Base-by-base conservation (phyloP, 2,113 vertebrate species). In the Cyphomyrus plagiostoma region DNA sequence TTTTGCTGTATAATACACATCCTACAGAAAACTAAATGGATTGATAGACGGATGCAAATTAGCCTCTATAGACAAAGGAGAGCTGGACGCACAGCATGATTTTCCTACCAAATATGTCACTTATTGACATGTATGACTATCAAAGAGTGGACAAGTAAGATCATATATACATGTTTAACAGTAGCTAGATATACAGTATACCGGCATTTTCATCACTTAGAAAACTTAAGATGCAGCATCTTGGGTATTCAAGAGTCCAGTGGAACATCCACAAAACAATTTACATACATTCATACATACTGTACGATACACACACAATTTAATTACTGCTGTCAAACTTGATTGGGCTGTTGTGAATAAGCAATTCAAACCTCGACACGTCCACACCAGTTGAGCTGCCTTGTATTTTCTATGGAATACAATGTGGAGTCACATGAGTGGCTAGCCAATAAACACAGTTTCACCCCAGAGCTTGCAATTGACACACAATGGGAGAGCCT, bases 141-240 rank as follows among this genome's bases (percentile, higher is more conserved):
- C 26, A 88, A 46, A 88, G 46, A 80, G 46, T 50, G 35, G 42
- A 66, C 23, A 3, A 88, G 11, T 56, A 39, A 35, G 52, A 35
- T 85, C 39, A 46, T 89, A 89, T 89, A 85, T 89, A 84, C 80
- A 89, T 89, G 80, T 2, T 39, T 62, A 62, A 84, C 80, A 89
- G 89, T 89, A 84, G 80, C 49, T 84, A 53, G 48, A 89, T 89
- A 83, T 83, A 89, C 89, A 89, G 89, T 89, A 48, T 89, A 89
- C 77, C 89, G 80, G 89, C 89, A 84, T 89, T 89, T 56, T 89
- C 26, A 84, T 84, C 42, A 58, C 52, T 58, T 89, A 84, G 80
- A 45, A 89, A 89, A 80, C 26, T 23, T 82, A 83, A 84, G 80
- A 89, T 89, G 89, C 89, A 89, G 89, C 89, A 89, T 89, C 42